Conservation (phyloP, 2,113 vertebrate species). For the Crotalus helleri region DNA sequence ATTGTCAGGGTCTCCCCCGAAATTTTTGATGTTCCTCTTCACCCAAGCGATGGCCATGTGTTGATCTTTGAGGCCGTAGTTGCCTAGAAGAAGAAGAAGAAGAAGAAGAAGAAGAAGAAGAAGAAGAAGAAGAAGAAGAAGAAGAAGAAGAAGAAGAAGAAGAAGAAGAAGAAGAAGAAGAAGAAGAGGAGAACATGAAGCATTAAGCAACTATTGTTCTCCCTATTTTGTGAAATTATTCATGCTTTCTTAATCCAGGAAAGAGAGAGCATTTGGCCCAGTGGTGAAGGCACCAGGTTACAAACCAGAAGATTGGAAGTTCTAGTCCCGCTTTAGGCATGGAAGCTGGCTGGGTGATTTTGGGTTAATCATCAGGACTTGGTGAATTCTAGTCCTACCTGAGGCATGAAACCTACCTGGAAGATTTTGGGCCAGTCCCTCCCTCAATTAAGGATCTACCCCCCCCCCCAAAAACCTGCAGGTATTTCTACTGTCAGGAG, state of each 20-base stretch:
- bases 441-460: neutral
- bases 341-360: too few relatives aligned
- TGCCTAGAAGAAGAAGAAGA: conserved; percentile 69
- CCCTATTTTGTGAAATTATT: neutral
- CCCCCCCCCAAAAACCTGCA: neutral
- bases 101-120: too few relatives aligned
- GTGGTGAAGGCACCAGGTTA: neutral
- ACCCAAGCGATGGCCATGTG: conserved; percentile 93
- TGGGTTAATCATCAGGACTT: neutral
- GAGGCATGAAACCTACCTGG: neutral
- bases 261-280: neutral
- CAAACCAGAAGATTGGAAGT: neutral
- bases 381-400: too few relatives aligned
- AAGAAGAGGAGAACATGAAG: neutral
- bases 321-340: neutral
- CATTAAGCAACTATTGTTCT: neutral
- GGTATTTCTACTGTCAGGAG: neutral
- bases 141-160: conserved; percentile 21
- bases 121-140: conserved; percentile 29
- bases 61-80: conserved; percentile 93
- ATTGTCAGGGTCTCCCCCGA: conserved; percentile 87
- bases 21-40: conserved; percentile 88
- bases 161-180: conserved; percentile 28
- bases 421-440: neutral
- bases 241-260: neutral